Conservation (phyloP, 2,113 vertebrate species). For the Petroica traversi region DNA sequence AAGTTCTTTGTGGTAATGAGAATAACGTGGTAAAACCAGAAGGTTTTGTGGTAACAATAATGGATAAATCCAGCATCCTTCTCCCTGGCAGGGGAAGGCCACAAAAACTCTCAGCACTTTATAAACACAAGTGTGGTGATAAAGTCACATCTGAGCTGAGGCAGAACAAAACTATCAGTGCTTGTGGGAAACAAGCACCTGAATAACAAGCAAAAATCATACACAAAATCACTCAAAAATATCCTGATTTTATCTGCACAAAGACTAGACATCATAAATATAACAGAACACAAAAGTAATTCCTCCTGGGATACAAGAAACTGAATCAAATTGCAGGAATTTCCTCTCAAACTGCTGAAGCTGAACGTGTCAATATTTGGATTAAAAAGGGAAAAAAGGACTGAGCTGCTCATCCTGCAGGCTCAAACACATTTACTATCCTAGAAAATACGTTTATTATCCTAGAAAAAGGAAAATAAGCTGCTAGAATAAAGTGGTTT, state of each 20-base stretch:
- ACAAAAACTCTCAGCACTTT: not conserved
- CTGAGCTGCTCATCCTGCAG: not conserved
- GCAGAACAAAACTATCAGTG: not conserved
- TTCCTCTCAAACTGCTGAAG: not conserved
- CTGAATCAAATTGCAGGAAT: not conserved
- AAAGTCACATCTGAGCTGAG: not conserved
- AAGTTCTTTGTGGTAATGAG: not conserved
- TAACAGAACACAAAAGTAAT: not conserved
- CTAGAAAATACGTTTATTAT: not conserved
- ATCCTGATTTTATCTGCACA: not conserved
- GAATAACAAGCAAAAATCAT: not conserved
- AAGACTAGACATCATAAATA: not conserved
- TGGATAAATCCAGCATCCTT: not conserved
- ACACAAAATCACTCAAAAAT: fast-evolving
- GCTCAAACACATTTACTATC: not conserved
- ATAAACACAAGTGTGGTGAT: not conserved
- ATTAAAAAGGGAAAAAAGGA: not conserved
- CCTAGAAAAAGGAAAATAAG: not conserved
- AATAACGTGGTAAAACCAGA: not conserved
- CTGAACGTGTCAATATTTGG: fast-evolving
- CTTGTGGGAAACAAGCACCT: not conserved
- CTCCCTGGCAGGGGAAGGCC: not conserved
- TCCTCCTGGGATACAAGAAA: not conserved
- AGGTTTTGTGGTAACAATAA: not conserved
- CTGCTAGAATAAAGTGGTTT: not conserved